These are phyloP conservation scores for Rhinogobio ventralis DNA, from an alignment of 2,797 vertebrate genomes.

Conservation along the genomic window DNA sequence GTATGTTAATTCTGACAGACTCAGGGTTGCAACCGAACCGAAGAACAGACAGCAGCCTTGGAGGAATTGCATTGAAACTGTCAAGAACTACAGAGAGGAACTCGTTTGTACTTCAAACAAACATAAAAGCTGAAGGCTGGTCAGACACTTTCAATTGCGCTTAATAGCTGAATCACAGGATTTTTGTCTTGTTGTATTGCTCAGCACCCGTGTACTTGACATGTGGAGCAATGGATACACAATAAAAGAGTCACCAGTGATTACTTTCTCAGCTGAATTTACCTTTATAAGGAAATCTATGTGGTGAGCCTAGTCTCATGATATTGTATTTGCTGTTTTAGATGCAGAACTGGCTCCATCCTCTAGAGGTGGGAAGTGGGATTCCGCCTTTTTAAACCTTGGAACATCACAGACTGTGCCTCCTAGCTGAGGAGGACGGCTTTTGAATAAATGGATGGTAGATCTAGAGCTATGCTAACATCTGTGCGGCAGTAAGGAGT, in stretches of 20 bases:
- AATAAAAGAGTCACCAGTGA: neutral
- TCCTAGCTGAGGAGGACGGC: neutral
- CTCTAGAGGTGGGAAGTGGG: neutral
- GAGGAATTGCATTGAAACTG: slow-evolving; percentile 6
- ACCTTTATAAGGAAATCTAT: neutral
- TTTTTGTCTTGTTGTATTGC: slow-evolving; percentile 3
- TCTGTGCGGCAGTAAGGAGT: neutral
- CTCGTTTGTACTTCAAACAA: neutral
- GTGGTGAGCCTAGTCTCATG: neutral
- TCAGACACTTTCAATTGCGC: neutral
- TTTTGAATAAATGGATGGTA: slow-evolving; percentile 24
- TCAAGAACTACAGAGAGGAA: neutral
- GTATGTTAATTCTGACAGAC: neutral
- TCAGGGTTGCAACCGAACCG: neutral
- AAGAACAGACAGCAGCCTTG: neutral
- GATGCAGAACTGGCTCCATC: neutral
- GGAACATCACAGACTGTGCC: slow-evolving; percentile 15
- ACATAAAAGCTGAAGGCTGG: slow-evolving; percentile 25
- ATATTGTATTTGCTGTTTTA: neutral
- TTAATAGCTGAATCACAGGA: neutral
- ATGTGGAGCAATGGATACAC: neutral
- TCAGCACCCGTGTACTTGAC: neutral
- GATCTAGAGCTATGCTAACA: slow-evolving; percentile 16
- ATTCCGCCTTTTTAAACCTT: neutral
- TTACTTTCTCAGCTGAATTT: neutral